These are phyloP conservation scores for Tangara arthus DNA, from an alignment of 2,797 vertebrate species.

Conservation along the genomic window DNA sequence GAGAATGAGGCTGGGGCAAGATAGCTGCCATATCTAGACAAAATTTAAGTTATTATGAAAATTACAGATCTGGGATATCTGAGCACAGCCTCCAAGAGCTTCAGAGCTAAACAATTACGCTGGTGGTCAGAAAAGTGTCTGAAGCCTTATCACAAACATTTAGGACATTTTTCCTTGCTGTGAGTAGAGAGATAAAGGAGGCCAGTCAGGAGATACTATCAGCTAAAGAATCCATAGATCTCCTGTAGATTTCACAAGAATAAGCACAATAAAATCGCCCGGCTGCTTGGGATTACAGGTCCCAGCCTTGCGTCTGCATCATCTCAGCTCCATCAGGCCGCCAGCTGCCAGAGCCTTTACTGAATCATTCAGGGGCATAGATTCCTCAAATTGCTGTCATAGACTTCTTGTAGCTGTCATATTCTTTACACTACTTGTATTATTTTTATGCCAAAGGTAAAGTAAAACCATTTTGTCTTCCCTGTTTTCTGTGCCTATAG, in stretches of 20 bases:
- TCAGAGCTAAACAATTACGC: background rate
- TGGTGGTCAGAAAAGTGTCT: background rate
- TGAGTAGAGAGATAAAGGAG: background rate
- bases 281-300: slow-evolving; percentile 58
- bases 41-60: background rate
- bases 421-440: background rate
- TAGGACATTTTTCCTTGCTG: background rate
- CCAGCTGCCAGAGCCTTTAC: slow-evolving; percentile 48
- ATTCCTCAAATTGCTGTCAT: slow-evolving; percentile 50
- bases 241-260: slow-evolving; percentile 45
- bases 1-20: background rate
- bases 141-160: background rate
- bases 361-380: slow-evolving; percentile 12
- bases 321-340: background rate
- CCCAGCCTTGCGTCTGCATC: slow-evolving; percentile 53
- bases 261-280: slow-evolving; percentile 25
- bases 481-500: background rate
- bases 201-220: slow-evolving; percentile 4
- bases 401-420: slow-evolving; percentile 15
- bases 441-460: slow-evolving; percentile 15
- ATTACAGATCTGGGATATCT: background rate
- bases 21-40: background rate
- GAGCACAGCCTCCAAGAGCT: background rate
- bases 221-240: slow-evolving; percentile 39
- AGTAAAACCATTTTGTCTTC: background rate